Conservation (phyloP, 2,888 invertebrate species). For the Sceliomorpha sp. region DNA sequence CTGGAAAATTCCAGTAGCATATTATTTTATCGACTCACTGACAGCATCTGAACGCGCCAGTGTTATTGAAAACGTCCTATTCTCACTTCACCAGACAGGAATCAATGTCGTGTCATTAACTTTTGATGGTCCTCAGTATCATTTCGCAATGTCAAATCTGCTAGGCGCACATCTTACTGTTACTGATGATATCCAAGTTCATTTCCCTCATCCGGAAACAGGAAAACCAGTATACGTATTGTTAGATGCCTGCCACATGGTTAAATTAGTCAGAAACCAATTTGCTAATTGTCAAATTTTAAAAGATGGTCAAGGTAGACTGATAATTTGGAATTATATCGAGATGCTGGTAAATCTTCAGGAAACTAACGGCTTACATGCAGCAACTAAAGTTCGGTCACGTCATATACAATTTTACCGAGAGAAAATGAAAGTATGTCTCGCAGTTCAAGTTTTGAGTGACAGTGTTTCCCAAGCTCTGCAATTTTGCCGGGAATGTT, state of each 20-base stretch:
- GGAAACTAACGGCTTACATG: constrained; percentile 19
- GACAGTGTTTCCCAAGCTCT: constrained; percentile 56
- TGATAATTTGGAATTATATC: constrained; percentile 20
- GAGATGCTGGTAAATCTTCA: constrained; percentile 11
- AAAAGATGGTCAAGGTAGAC: constrained; percentile 11
- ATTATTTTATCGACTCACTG: constrained; percentile 40
- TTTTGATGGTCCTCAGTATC: constrained; percentile 47
- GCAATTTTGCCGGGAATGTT: constrained; percentile 30
- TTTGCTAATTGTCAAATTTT: constrained; percentile 27
- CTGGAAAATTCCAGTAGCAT: constrained; percentile 37
- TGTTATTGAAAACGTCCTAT: constrained; percentile 33
- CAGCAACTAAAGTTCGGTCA: constrained; percentile 19
- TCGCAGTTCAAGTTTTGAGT: constrained; percentile 62
- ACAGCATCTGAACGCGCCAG: constrained; percentile 29
- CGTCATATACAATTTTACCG: constrained; percentile 36
- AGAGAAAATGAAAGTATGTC: constrained; percentile 62
- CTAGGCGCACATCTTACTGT: constrained; percentile 31
- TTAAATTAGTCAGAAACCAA: constrained; percentile 52
- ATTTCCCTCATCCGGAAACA: constrained; percentile 15
- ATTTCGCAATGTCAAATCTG: constrained; percentile 35
- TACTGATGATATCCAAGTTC: constrained; percentile 5
- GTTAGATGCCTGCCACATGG: constrained; percentile 52
- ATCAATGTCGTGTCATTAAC: constrained; percentile 41
- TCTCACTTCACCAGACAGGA: constrained; percentile 38
- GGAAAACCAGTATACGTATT: constrained; percentile 31